phyloP scores from a whole-genome alignment of 2,113 vertebrate genomes.

The Tretioscincus oriximinensis region DNA sequence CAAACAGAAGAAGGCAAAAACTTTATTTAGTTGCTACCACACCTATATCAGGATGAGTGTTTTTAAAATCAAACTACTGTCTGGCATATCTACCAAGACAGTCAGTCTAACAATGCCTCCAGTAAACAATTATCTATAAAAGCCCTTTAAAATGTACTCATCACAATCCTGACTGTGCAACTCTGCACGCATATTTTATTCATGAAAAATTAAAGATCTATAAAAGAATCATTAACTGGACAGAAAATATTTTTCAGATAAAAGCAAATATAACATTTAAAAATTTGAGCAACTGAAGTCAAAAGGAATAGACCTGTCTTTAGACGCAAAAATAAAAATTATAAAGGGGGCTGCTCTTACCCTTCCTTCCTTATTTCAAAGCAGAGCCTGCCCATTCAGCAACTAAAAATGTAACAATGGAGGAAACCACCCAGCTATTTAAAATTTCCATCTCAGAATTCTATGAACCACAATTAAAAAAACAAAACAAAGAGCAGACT shows the following conservation, averaged over 20 bases:
- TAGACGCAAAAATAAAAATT: conserved; percentile 13
- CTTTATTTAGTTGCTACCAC: no score
- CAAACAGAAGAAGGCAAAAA: no score
- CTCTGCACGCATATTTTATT: neutral
- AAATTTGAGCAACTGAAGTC: neutral
- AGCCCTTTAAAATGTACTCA: neutral
- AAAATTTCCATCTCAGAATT: no score
- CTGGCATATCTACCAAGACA: neutral
- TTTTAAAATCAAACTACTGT: no score
- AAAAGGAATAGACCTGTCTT: conserved; percentile 9
- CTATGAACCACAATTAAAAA: conserved; percentile 19
- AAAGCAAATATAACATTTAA: neutral
- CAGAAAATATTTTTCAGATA: neutral
- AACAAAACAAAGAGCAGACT: conserved; percentile 30
- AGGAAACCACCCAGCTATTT: neutral
- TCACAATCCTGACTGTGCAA: neutral
- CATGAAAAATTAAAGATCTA: neutral
- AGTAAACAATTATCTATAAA: neutral
- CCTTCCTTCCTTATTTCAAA: neutral
- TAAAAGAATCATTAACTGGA: neutral
- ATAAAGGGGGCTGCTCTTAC: neutral
- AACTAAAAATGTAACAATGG: neutral
- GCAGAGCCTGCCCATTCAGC: rapidly evolving
- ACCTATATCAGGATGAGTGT: no score
- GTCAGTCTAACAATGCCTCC: neutral